These are phyloP conservation scores for Odocoileus hemionus DNA, from an alignment of 2,113 vertebrate genomes.

Conservation along the genomic window DNA sequence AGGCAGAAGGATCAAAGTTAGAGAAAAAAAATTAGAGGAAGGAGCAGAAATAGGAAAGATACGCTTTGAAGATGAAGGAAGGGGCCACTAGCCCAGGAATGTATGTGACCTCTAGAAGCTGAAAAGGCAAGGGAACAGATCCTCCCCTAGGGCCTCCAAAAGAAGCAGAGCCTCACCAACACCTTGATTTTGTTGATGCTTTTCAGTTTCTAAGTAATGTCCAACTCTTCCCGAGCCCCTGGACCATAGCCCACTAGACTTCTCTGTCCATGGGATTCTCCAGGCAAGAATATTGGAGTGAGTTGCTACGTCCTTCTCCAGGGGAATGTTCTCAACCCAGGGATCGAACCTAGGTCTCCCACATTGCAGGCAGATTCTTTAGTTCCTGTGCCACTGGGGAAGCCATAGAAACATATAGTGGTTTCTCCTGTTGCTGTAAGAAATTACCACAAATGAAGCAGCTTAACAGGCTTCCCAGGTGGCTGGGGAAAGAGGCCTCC, in stretches of 20 bases:
- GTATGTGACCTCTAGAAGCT: neutral
- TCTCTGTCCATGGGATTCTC: neutral
- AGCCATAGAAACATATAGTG: neutral
- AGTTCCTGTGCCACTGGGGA: fast-evolving
- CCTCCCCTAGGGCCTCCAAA: neutral
- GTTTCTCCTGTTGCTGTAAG: neutral
- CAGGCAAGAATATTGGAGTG: neutral
- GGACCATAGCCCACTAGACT: neutral
- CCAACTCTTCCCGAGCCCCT: neutral
- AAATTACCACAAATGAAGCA: neutral
- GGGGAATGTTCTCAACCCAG: neutral
- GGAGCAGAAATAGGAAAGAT: neutral
- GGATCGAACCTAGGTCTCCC: neutral
- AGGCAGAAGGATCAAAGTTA: neutral
- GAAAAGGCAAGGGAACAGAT: neutral
- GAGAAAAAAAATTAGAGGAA: neutral
- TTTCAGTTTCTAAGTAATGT: neutral
- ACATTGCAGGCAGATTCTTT: neutral
- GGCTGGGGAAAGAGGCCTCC: neutral
- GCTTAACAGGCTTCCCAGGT: neutral
- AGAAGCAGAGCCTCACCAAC: no score
- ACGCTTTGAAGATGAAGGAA: neutral
- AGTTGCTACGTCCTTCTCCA: neutral
- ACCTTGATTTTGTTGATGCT: neutral
- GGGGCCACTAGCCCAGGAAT: neutral